A percentile compares a stretch with the other conserved stretches of the same genome.
phyloP scores from a whole-genome alignment of 37 sponge, comb jelly and placozoan genomes.

The Hexactinellida sp. region DNA sequence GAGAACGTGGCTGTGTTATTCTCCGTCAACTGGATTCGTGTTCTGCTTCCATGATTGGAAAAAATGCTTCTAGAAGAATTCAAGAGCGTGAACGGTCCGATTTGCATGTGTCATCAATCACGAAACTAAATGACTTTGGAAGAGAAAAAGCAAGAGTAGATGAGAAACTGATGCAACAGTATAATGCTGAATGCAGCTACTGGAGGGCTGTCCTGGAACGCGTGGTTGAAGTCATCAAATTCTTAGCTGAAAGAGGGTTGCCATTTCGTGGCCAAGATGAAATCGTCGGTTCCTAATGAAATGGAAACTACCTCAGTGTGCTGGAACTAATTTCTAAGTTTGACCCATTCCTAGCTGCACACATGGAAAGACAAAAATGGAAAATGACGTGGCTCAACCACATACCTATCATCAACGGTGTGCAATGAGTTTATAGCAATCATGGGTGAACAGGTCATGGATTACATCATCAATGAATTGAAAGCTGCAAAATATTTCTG shows the following conservation, averaged over 20 bases:
- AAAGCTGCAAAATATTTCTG: conserved; percentile 18
- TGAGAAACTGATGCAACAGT: background rate
- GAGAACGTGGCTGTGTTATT: background rate
- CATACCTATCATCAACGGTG: conserved; percentile 21
- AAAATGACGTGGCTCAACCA: background rate
- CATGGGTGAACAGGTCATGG: conserved; percentile 16
- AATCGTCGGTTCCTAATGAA: background rate
- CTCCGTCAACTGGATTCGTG: background rate
- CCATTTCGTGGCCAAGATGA: conserved; percentile 19
- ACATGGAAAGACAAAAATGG: background rate
- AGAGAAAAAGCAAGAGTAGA: background rate
- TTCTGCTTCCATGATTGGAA: background rate
- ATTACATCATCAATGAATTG: background rate
- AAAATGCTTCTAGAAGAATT: background rate
- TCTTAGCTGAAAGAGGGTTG: conserved; percentile 6
- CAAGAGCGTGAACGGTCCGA: background rate
- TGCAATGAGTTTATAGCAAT: conserved; percentile 19
- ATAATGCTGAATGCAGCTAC: background rate
- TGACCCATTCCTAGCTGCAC: conserved; percentile 19
- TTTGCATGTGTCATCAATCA: background rate
- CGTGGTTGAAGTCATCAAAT: background rate
- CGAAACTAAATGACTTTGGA: background rate
- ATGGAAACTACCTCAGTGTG: conserved; percentile 21
- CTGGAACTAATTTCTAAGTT: conserved; percentile 15
- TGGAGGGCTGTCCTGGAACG: conserved; percentile 12